Percentiles rank a stretch among this genome's conserved stretches.
These are phyloP conservation scores for Prorops nasuta DNA, from an alignment of 1,140 invertebrate genomes.

Conservation along the genomic window DNA sequence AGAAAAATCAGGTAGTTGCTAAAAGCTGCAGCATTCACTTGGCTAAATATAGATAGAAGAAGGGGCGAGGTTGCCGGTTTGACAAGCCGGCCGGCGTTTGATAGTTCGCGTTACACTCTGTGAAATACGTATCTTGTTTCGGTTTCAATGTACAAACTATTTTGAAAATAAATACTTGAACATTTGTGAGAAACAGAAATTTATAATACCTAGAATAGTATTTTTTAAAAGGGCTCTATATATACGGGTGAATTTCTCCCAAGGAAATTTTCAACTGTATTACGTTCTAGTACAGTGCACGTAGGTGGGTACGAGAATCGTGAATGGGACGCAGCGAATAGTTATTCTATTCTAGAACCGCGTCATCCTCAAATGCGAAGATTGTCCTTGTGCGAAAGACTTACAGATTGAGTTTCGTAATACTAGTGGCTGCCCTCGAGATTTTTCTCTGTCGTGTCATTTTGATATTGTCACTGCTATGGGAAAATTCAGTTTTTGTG, in stretches of 20 bases:
- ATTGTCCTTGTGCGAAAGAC: conserved; percentile 9
- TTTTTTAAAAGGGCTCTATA: neutral
- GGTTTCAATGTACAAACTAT: neutral
- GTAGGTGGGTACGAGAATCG: too few species aligned
- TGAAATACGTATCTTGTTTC: neutral
- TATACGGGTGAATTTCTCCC: neutral
- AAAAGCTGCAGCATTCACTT: too few species aligned
- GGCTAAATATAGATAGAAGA: conserved; percentile 21
- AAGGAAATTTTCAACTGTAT: neutral
- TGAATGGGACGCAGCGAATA: too few species aligned
- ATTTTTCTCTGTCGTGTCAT: neutral
- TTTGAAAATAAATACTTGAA: too few species aligned
- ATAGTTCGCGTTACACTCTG: neutral
- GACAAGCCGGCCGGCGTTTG: conserved; percentile 22
- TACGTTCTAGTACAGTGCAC: too few species aligned
- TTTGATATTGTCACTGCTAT: neutral
- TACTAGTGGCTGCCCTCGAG: neutral
- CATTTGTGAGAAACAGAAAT: too few species aligned
- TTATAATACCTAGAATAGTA: too few species aligned
- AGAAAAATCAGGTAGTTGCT: too few species aligned
- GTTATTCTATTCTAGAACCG: neutral
- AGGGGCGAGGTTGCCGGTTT: conserved; percentile 20
- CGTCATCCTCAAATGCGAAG: neutral
- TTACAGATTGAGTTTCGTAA: conserved; percentile 14
- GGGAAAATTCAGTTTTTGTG: neutral